These are phyloP conservation scores for Drosophila pseudoobscura DNA, from an alignment of 1,140 invertebrate genomes.

Conservation along the genomic window DNA sequence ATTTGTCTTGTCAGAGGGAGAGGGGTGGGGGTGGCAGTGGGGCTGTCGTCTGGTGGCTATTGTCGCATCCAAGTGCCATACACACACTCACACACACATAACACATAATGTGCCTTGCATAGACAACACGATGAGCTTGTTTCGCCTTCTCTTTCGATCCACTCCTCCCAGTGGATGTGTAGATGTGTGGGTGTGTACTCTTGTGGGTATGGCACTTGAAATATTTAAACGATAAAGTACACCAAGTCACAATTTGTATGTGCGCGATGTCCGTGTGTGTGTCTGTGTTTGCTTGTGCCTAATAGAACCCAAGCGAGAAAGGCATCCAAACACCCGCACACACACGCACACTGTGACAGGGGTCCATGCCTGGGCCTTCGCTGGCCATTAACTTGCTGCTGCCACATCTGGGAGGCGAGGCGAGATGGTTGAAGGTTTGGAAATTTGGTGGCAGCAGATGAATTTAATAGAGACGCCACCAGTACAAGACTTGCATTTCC, in stretches of 20 bases:
- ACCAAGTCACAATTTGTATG: conserved; percentile 19
- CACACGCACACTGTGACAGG: conserved; percentile 1
- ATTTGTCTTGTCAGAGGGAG: conserved; percentile 54
- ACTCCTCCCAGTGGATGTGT: neutral
- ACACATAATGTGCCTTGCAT: conserved; percentile 58
- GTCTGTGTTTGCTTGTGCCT: conserved; percentile 44
- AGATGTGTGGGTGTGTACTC: conserved; percentile 1
- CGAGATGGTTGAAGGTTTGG: conserved; percentile 26
- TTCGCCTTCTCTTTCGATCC: neutral
- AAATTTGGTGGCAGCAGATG: conserved; percentile 61
- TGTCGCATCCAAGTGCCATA: conserved; percentile 64
- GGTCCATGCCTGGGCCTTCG: neutral
- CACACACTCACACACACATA: conserved; percentile 16
- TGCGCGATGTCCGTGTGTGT: conserved; percentile 8
- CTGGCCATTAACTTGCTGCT: conserved; percentile 70
- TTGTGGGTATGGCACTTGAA: conserved; percentile 55
- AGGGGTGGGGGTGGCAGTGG: neutral
- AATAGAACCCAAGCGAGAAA: conserved; percentile 77
- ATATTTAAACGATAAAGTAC: conserved; percentile 76
- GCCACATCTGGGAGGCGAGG: conserved; percentile 37
- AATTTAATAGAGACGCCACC: conserved; percentile 71
- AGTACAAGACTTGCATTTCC: conserved; percentile 54
- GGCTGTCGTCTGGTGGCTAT: conserved; percentile 36
- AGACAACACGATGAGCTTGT: conserved; percentile 43
- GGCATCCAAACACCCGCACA: conserved; percentile 43